A percentile compares a stretch with the other conserved stretches of the same genome.
Conservation (phyloP, 1,140 invertebrate species). For the Ceratina australensis region DNA sequence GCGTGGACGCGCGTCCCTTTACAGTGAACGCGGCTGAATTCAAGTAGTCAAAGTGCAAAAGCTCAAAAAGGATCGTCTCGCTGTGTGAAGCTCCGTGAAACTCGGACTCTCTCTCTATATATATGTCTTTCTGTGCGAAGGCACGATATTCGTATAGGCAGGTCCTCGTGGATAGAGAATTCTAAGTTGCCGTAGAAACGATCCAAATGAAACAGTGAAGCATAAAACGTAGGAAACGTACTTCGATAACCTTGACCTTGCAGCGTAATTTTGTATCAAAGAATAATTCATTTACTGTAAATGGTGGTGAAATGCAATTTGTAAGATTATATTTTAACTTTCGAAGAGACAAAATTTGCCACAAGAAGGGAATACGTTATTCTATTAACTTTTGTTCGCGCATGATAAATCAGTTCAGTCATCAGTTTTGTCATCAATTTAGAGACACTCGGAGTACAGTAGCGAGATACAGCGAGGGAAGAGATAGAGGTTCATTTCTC, state of each 20-base stretch:
- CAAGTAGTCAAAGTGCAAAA: slow-evolving; percentile 37
- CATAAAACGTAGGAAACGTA: slow-evolving; percentile 8
- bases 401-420: neutral
- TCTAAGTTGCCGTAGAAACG: slow-evolving; percentile 35
- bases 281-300: neutral
- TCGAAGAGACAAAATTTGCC: too few species aligned
- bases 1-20: neutral
- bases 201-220: slow-evolving; percentile 27
- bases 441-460: neutral
- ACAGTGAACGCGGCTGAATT: neutral
- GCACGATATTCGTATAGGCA: slow-evolving; percentile 2
- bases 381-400: neutral
- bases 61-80: slow-evolving; percentile 14
- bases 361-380: neutral
- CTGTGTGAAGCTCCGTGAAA: slow-evolving; percentile 1
- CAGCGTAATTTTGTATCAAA: neutral
- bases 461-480: neutral
- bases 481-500: slow-evolving; percentile 56
- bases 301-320: neutral
- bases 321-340: too few species aligned
- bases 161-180: neutral
- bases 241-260: neutral
- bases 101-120: neutral
- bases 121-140: neutral
- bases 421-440: neutral